phyloP scores from a whole-genome alignment of 1,140 invertebrate genomes.

The Ceratosolen solmsi region DNA sequence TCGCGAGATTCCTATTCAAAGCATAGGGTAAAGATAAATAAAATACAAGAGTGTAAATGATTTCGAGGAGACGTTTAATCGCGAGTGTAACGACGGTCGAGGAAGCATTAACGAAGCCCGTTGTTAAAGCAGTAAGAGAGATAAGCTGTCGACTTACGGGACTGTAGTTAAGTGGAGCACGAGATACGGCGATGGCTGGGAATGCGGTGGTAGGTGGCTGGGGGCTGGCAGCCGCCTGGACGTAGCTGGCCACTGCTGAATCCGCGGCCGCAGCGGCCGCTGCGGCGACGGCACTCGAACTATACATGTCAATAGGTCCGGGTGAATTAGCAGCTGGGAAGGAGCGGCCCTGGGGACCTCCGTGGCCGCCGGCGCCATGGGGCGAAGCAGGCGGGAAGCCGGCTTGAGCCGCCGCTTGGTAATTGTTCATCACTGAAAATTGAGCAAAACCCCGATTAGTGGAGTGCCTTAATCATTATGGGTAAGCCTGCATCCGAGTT shows the following conservation, averaged over 20 bases:
- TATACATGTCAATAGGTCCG: constrained; percentile 92
- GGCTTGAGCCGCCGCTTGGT: constrained; percentile 86
- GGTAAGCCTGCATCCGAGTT: no score
- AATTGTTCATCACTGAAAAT: constrained; percentile 94
- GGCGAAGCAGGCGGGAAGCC: constrained; percentile 82
- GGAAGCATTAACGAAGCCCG: no score
- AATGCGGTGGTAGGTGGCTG: constrained; percentile 88
- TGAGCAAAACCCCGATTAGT: no score
- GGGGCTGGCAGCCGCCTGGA: constrained; percentile 90
- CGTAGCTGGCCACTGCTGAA: constrained; percentile 84
- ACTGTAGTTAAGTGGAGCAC: constrained; percentile 90
- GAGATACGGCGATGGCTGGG: constrained; percentile 91
- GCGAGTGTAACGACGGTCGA: no score
- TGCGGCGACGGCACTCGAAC: constrained; percentile 83
- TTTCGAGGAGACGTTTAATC: no score
- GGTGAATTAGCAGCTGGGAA: constrained; percentile 92
- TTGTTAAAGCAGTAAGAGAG: no score
- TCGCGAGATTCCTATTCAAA: no score
- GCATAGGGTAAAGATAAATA: no score
- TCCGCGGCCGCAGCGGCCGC: constrained; percentile 74
- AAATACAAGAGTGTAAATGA: no score
- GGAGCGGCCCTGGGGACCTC: constrained; percentile 79
- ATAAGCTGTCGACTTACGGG: constrained; percentile 81
- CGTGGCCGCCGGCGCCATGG: constrained; percentile 75
- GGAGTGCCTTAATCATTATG: no score